Percentiles rank a stretch among this genome's conserved stretches.
Evolutionary conservation across 2,797 vertebrate genomes (phyloP).

Genomic region (Hafferia zeledoni): DNA sequence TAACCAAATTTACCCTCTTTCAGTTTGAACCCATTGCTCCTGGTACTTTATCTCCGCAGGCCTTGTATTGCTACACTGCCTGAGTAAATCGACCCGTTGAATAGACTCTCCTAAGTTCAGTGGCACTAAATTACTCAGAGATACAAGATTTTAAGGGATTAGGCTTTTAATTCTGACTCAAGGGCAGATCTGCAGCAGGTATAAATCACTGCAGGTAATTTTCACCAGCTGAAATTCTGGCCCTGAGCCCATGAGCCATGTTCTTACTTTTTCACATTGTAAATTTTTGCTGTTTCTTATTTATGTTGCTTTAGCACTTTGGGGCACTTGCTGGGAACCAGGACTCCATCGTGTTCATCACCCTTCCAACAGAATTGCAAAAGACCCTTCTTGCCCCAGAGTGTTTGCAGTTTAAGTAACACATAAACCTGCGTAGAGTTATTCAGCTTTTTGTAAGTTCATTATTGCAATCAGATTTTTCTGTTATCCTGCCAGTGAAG

Average conservation of each 20-base stretch:
- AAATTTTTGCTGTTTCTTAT: slow-evolving; percentile 63
- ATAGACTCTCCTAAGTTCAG: not conserved
- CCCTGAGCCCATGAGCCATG: slow-evolving; percentile 16
- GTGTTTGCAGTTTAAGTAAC: not conserved
- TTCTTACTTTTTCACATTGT: slow-evolving; percentile 68
- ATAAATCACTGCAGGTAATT: slow-evolving; percentile 70
- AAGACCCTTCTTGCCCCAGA: not conserved
- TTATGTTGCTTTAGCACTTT: slow-evolving; percentile 48
- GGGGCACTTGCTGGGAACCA: not conserved
- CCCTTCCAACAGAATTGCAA: not conserved
- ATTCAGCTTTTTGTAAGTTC: not conserved
- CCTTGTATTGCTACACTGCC: not conserved
- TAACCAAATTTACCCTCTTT: not conserved
- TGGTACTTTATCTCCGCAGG: not conserved
- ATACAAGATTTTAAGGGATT: not conserved
- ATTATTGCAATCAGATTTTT: not conserved
- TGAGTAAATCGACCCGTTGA: not conserved
- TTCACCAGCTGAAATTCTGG: slow-evolving; percentile 61
- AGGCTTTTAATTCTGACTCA: slow-evolving; percentile 15
- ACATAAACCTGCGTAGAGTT: not conserved
- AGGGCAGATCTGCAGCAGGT: slow-evolving; percentile 37
- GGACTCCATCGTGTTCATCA: not conserved
- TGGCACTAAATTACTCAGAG: slow-evolving; percentile 16
- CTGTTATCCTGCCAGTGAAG: not conserved
- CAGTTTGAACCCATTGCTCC: not conserved